Conservation (phyloP, 2,888 invertebrate genomes). For the Drosophila paranaensis region DNA sequence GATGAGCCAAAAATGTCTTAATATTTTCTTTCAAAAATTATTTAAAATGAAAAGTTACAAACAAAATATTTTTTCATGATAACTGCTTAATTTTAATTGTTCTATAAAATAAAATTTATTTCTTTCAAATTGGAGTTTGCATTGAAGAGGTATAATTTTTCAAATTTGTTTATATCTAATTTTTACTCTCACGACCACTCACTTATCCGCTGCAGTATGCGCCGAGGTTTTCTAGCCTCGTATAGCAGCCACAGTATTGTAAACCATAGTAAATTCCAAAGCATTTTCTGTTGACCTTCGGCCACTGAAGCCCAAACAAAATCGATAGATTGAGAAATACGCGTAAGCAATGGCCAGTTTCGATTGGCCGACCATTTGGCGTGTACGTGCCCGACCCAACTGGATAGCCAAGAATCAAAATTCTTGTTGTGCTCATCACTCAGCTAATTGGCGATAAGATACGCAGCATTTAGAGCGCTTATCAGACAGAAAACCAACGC, state of each 20-base stretch:
- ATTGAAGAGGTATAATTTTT: neutral
- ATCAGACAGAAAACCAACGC: constrained; percentile 49
- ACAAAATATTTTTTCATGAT: neutral
- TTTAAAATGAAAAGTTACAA: too few relatives aligned
- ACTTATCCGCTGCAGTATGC: constrained; percentile 35
- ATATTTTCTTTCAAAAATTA: too few relatives aligned
- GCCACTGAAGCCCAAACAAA: constrained; percentile 10
- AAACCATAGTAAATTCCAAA: constrained; percentile 67
- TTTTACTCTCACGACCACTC: constrained; percentile 34
- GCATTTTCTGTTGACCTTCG: constrained; percentile 55
- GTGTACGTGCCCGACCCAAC: constrained; percentile 45
- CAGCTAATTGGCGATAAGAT: constrained; percentile 69
- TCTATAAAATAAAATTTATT: neutral
- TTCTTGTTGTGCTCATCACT: constrained; percentile 47
- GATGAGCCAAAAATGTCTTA: too few relatives aligned
- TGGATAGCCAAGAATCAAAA: constrained; percentile 44
- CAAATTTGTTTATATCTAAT: neutral
- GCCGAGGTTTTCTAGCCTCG: constrained; percentile 24
- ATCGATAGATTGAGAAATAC: constrained; percentile 16
- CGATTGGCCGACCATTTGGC: constrained; percentile 41
- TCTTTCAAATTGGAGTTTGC: neutral
- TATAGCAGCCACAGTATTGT: constrained; percentile 57
- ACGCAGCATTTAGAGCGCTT: constrained; percentile 52
- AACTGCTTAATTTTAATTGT: neutral
- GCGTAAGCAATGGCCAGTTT: constrained; percentile 13